Conservation (phyloP, 2,888 invertebrate genomes). For the Lymantria dispar region DNA sequence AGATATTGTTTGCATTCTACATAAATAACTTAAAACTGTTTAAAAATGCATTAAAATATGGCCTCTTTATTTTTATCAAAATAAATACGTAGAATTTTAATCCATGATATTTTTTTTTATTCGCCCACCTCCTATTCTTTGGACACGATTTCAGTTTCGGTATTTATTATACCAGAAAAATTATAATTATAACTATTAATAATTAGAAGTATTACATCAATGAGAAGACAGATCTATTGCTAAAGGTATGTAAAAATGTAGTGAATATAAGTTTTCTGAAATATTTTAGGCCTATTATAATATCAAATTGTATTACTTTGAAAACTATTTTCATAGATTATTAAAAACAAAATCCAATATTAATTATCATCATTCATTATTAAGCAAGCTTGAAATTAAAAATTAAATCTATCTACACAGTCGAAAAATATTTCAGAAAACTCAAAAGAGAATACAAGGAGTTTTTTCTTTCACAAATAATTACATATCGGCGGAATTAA, state of each 20-base stretch:
- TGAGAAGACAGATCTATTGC: slow-evolving; percentile 45
- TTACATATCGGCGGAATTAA: slow-evolving; percentile 21
- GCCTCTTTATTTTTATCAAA: slow-evolving; percentile 58
- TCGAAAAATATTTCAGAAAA: slow-evolving; percentile 31
- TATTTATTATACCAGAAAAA: slow-evolving; percentile 49
- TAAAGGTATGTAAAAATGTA: slow-evolving; percentile 30
- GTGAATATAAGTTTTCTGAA: slow-evolving; percentile 32
- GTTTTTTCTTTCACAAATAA: slow-evolving; percentile 10
- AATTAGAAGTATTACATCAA: slow-evolving; percentile 25
- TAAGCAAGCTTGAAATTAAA: neutral
- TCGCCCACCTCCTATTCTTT: slow-evolving; percentile 57
- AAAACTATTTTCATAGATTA: neutral
- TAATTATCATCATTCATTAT: neutral
- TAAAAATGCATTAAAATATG: slow-evolving; percentile 59
- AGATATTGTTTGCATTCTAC: slow-evolving; percentile 40
- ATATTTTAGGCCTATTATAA: slow-evolving; percentile 9
- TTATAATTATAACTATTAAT: slow-evolving; percentile 36
- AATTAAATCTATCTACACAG: neutral
- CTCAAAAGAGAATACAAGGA: neutral
- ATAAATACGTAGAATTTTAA: slow-evolving; percentile 60
- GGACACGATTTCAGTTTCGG: slow-evolving; percentile 69
- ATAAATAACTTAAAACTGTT: slow-evolving; percentile 49
- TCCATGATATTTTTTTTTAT: slow-evolving; percentile 51
- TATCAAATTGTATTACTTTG: neutral
- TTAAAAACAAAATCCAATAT: neutral